These are phyloP conservation scores for Sciaenops ocellatus DNA, from an alignment of 2,797 vertebrate genomes.

Conservation along the genomic window DNA sequence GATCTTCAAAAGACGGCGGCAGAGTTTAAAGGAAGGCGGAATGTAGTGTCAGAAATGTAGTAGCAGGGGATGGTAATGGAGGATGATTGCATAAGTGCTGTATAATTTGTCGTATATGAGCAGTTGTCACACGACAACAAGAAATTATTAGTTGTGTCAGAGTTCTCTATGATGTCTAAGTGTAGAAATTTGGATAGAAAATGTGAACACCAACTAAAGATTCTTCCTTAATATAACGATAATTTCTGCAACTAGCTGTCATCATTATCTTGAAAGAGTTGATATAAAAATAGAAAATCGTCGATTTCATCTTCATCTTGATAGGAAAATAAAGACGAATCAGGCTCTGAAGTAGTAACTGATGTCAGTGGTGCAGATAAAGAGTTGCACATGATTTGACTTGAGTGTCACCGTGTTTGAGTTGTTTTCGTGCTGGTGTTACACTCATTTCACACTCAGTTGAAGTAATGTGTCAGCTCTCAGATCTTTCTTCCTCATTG, in stretches of 20 bases:
- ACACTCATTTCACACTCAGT: constrained; percentile 11
- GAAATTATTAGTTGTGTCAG: background rate
- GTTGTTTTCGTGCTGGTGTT: constrained; percentile 8
- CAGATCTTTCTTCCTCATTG: constrained; percentile 16
- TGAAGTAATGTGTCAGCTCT: background rate
- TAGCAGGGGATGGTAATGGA: background rate
- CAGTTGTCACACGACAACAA: background rate
- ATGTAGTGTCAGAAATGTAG: background rate
- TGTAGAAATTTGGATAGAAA: background rate
- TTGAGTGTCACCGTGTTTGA: background rate
- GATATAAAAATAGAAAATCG: constrained; percentile 5
- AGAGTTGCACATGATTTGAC: constrained; percentile 11
- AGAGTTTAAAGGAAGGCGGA: background rate
- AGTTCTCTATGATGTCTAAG: background rate
- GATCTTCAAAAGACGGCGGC: constrained; percentile 46
- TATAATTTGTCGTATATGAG: background rate
- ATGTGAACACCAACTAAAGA: background rate
- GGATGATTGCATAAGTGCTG: background rate
- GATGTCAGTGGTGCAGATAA: constrained; percentile 7
- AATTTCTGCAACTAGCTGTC: background rate
- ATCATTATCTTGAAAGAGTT: background rate
- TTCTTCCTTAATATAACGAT: background rate
- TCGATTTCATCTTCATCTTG: background rate
- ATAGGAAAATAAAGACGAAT: constrained; percentile 7
- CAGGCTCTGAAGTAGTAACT: background rate